These are phyloP conservation scores for Rhagoletis zephyria DNA, from an alignment of 1,140 invertebrate genomes.

Conservation along the genomic window DNA sequence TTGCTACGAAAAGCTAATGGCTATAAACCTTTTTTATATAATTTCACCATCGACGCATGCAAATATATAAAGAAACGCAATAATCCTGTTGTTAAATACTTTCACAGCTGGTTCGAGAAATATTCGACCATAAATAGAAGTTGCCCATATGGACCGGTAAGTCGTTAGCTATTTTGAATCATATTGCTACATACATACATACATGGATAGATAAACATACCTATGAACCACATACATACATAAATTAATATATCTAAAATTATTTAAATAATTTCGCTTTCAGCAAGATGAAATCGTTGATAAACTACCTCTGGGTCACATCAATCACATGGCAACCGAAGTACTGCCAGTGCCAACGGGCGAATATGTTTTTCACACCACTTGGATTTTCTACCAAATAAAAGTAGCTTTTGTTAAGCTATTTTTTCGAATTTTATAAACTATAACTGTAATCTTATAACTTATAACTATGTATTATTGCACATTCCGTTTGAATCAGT, in stretches of 20 bases:
- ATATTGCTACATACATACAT: background rate
- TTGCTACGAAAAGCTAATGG: background rate
- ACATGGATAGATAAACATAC: no score
- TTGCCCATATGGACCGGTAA: background rate
- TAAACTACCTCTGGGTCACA: background rate
- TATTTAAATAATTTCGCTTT: background rate
- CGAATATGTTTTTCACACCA: background rate
- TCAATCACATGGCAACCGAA: background rate
- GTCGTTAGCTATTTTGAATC: background rate
- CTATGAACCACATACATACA: no score
- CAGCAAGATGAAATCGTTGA: background rate
- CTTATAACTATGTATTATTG: no score
- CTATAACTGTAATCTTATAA: no score
- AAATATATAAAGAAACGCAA: background rate
- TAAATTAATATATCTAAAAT: no score
- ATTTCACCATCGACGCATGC: background rate
- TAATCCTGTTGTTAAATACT: background rate
- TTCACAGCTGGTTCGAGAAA: background rate
- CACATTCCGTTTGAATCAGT: no score
- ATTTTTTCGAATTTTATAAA: no score
- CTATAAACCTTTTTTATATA: constrained; percentile 9
- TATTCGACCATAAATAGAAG: constrained; percentile 13
- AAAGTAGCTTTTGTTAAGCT: no score
- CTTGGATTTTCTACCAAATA: background rate
- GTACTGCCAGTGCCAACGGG: background rate